A percentile compares a stretch with the other conserved stretches of the same genome.
These are phyloP conservation scores for Rhabdornis inornatus DNA, from an alignment of 2,113 vertebrate species.

Conservation along the genomic window DNA sequence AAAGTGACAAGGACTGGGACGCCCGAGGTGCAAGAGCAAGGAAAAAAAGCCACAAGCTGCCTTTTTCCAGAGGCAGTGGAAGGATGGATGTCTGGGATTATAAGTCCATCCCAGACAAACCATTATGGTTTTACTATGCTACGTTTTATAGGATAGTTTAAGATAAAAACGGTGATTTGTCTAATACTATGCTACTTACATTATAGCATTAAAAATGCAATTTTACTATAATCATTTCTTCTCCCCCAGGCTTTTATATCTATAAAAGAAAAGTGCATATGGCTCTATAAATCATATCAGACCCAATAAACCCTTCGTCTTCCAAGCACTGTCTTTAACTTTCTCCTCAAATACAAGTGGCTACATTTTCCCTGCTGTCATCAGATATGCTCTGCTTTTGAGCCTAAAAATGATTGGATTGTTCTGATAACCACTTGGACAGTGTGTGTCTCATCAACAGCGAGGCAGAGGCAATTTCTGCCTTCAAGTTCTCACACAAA, in stretches of 20 bases:
- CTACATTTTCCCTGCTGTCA: neutral
- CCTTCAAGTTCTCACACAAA: neutral
- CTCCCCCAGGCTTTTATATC: constrained; percentile 14
- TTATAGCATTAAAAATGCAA: constrained; percentile 37
- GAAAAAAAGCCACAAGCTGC: neutral
- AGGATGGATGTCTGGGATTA: neutral
- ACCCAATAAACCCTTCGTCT: constrained; percentile 32
- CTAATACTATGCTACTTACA: neutral
- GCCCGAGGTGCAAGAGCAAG: fast-evolving
- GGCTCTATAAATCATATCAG: constrained; percentile 56
- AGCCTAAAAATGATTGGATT: neutral
- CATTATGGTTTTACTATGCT: neutral
- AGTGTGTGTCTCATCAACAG: neutral
- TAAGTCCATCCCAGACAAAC: neutral
- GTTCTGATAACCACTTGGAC: neutral
- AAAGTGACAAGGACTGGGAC: neutral
- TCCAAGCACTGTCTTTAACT: constrained; percentile 13
- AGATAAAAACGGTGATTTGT: constrained; percentile 34
- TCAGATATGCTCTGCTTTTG: neutral
- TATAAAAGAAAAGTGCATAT: constrained; percentile 44
- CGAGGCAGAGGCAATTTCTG: neutral
- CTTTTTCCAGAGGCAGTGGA: neutral
- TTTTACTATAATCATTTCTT: constrained; percentile 30
- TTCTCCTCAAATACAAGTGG: neutral
- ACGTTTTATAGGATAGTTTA: constrained; percentile 17